Evolutionary conservation across 2,888 invertebrate genomes (phyloP).

Genomic region (Nephrocerus scutellatus): DNA sequence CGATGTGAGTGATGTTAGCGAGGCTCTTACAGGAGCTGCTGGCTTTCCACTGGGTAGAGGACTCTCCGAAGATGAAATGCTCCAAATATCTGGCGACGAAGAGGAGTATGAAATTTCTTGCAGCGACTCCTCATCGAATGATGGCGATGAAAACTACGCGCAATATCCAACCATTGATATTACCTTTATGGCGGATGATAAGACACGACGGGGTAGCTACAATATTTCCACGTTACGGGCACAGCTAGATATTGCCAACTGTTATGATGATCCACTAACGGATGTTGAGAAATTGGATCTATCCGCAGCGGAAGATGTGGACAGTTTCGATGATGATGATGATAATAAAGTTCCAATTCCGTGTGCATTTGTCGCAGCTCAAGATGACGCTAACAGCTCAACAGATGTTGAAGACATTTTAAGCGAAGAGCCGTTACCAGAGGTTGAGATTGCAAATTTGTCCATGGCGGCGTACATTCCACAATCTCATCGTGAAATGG

Average conservation of each 20-base stretch:
- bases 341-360: conserved; percentile 38
- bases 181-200: conserved; percentile 32
- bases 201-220: conserved; percentile 4
- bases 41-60: conserved; percentile 27
- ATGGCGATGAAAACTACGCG: conserved; percentile 26
- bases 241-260: conserved; percentile 19
- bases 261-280: conserved; percentile 44
- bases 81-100: conserved; percentile 42
- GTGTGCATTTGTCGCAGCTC: conserved; percentile 35
- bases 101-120: conserved; percentile 36
- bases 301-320: conserved; percentile 36
- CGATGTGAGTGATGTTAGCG: conserved; percentile 34
- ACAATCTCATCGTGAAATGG: conserved; percentile 47
- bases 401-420: conserved; percentile 47
- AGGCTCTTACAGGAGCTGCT: conserved; percentile 28
- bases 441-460: background rate
- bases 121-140: conserved; percentile 30
- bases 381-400: conserved; percentile 35
- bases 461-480: conserved; percentile 40
- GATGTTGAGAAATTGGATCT: conserved; percentile 50
- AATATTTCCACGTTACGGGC: background rate
- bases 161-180: conserved; percentile 36
- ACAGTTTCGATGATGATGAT: conserved; percentile 37
- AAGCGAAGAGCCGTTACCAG: conserved; percentile 27
- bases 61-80: conserved; percentile 40